These are phyloP conservation scores for Palythoa grandiflora DNA, from an alignment of 92 coral and sea anemone genomes.

Conservation along the genomic window DNA sequence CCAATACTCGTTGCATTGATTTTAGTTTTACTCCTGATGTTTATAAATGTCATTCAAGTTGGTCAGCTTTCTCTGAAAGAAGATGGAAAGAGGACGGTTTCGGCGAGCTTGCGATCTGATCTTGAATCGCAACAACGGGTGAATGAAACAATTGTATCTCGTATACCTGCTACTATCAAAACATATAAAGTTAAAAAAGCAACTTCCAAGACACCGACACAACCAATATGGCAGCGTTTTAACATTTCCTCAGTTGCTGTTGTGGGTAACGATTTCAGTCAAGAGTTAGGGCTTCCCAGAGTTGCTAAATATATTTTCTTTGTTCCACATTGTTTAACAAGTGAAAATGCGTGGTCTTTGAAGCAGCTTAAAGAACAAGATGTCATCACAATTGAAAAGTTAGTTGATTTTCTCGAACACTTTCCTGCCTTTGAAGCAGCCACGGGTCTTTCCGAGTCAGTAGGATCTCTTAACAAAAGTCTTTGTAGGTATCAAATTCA, in stretches of 20 bases:
- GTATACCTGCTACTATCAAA: neutral
- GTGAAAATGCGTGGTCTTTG: neutral
- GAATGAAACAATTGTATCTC: neutral
- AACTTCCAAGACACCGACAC: slow-evolving; percentile 3
- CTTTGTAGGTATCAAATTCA: slow-evolving; percentile 33
- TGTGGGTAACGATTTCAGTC: slow-evolving; percentile 34
- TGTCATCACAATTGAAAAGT: neutral
- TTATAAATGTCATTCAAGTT: slow-evolving; percentile 21
- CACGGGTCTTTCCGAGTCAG: slow-evolving; percentile 31
- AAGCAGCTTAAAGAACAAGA: neutral
- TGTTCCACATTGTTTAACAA: slow-evolving; percentile 16
- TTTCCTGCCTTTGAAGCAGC: slow-evolving; percentile 30
- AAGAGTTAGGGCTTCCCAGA: neutral
- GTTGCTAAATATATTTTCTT: slow-evolving; percentile 2
- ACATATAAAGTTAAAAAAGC: neutral
- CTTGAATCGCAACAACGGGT: neutral
- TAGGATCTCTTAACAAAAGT: neutral
- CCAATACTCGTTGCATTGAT: neutral
- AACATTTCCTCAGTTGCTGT: slow-evolving; percentile 19
- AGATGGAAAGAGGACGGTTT: neutral
- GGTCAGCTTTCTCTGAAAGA: neutral
- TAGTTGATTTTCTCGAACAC: slow-evolving; percentile 21
- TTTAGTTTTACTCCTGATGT: neutral
- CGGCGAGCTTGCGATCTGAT: neutral
- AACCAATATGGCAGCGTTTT: neutral